phyloP scores from a whole-genome alignment of 2,888 invertebrate genomes.

The Mythimna albipuncta region DNA sequence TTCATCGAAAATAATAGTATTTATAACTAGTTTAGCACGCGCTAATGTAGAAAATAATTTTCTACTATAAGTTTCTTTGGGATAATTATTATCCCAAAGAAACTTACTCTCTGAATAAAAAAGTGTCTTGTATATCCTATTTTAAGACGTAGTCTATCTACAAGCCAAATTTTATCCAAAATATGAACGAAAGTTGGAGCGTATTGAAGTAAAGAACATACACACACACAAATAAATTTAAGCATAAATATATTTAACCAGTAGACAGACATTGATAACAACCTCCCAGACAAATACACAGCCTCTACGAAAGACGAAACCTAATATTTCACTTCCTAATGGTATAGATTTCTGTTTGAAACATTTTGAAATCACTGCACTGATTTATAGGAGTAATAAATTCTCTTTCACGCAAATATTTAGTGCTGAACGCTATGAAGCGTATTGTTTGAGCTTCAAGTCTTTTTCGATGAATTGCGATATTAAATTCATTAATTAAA shows the following conservation, averaged over 20 bases:
- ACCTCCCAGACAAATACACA: slow-evolving; percentile 39
- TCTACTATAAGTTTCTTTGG: too few relatives aligned
- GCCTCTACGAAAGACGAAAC: slow-evolving; percentile 43
- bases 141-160: too few relatives aligned
- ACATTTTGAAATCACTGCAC: slow-evolving; percentile 50
- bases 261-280: slow-evolving; percentile 31
- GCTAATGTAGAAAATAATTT: background rate
- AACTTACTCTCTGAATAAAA: too few relatives aligned
- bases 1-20: slow-evolving; percentile 10
- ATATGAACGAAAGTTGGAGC: background rate
- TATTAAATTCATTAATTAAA: slow-evolving; percentile 47
- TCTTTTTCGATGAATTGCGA: slow-evolving; percentile 44
- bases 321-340: slow-evolving; percentile 55
- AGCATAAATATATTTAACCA: background rate
- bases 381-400: slow-evolving; percentile 62
- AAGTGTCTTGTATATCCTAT: too few relatives aligned
- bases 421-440: slow-evolving; percentile 52
- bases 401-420: slow-evolving; percentile 54
- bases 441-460: slow-evolving; percentile 47
- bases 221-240: background rate
- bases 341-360: slow-evolving; percentile 53
- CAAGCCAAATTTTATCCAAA: background rate
- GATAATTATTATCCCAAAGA: too few relatives aligned
- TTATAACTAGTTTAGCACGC: background rate
- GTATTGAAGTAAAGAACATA: background rate